Evolutionary conservation across 2,797 vertebrate genomes (phyloP).

Genomic region (Acestrorhynchus altus): DNA sequence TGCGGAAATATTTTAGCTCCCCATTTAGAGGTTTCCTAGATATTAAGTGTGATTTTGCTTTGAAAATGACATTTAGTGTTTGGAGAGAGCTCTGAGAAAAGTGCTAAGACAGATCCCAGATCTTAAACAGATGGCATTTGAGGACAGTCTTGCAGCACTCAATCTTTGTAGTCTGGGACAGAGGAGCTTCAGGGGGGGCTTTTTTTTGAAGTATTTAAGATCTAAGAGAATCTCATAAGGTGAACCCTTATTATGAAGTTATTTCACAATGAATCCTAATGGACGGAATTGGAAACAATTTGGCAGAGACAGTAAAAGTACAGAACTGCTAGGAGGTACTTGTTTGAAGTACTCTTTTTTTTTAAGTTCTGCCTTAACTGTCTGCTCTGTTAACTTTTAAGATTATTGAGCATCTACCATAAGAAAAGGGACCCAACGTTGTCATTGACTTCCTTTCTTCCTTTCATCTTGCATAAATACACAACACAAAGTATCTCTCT

Average conservation of each 20-base stretch:
- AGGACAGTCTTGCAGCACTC: constrained; percentile 34
- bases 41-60: constrained; percentile 30
- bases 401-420: constrained; percentile 18
- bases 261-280: constrained; percentile 42
- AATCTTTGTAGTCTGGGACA: constrained; percentile 46
- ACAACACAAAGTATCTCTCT: constrained; percentile 16
- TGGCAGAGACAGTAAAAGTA: constrained; percentile 27
- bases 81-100: constrained; percentile 30
- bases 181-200: constrained; percentile 34
- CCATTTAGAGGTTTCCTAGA: constrained; percentile 9
- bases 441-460: constrained; percentile 16
- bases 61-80: constrained; percentile 33
- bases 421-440: background rate
- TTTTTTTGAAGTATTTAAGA: constrained; percentile 44
- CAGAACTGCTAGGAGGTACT: constrained; percentile 6
- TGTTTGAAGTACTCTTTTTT: constrained; percentile 21
- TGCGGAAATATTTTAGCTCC: constrained; percentile 11
- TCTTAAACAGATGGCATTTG: constrained; percentile 48
- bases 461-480: constrained; percentile 10
- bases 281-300: constrained; percentile 36
- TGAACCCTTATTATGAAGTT: constrained; percentile 39
- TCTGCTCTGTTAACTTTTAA: constrained; percentile 8
- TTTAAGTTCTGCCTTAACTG: constrained; percentile 3
- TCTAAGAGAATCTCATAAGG: constrained; percentile 41
- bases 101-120: constrained; percentile 22